Evolutionary conservation across 2,888 invertebrate genomes (phyloP).

Genomic region (Schizaphis graminum): DNA sequence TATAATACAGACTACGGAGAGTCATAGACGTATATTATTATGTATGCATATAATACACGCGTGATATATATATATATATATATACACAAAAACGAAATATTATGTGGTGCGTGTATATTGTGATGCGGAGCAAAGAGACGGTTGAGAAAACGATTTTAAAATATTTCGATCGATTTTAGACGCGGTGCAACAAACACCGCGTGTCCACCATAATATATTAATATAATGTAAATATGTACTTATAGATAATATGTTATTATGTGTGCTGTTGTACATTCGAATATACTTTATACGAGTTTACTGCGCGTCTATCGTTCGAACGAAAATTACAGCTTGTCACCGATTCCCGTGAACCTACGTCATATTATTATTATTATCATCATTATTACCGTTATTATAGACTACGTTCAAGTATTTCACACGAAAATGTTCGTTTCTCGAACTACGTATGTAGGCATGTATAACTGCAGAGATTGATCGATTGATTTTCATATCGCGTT

Average conservation of each 20-base stretch:
- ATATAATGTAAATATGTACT: neutral
- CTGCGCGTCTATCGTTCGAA: too few species aligned
- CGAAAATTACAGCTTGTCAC: too few species aligned
- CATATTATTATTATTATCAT: neutral
- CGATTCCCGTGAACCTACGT: too few species aligned
- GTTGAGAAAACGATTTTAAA: neutral
- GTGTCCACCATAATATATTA: neutral
- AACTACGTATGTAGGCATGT: neutral
- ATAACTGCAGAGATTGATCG: neutral
- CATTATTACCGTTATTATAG: neutral
- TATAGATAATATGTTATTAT: too few species aligned
- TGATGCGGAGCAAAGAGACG: neutral
- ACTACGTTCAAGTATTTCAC: neutral
- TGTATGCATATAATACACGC: neutral
- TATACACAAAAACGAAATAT: neutral
- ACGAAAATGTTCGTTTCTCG: neutral
- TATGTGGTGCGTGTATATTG: neutral
- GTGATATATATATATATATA: too few species aligned
- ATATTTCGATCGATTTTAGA: neutral
- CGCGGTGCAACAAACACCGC: neutral
- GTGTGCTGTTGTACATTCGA: too few species aligned
- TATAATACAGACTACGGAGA: neutral
- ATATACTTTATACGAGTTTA: too few species aligned
- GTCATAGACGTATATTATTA: neutral
- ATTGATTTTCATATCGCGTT: neutral